phyloP scores from a whole-genome alignment of 2,113 vertebrate genomes.

The Prochilodus magdalenae region DNA sequence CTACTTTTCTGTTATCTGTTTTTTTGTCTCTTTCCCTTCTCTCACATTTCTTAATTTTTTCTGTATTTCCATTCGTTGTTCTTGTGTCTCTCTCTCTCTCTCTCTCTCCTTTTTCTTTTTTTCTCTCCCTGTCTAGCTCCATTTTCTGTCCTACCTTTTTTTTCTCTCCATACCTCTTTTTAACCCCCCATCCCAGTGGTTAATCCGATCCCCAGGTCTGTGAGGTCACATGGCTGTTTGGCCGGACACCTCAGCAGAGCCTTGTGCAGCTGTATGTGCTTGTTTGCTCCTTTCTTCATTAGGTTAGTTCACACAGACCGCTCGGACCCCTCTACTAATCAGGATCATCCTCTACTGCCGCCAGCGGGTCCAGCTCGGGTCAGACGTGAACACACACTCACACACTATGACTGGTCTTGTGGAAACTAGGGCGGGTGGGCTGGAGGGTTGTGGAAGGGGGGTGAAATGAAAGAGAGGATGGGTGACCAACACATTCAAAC shows the following conservation, averaged over 20 bases:
- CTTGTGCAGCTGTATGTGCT: conserved; percentile 9
- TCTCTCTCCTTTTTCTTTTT: not conserved
- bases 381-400: conserved; percentile 23
- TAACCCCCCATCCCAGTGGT: not conserved
- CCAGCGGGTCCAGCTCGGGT: conserved; percentile 10
- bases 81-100: no score
- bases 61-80: no score
- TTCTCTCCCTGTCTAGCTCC: not conserved
- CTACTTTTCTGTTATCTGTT: no score
- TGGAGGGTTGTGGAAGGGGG: not conserved
- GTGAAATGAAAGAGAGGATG: not conserved
- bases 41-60: no score
- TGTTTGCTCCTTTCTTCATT: conserved; percentile 38
- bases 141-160: not conserved
- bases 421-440: not conserved
- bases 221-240: conserved; percentile 32
- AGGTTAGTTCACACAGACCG: conserved; percentile 38
- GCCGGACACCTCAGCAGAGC: not conserved
- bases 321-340: conserved; percentile 32
- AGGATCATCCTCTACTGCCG: conserved; percentile 39
- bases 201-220: conserved; percentile 35
- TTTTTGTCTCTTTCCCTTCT: no score
- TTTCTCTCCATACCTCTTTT: no score
- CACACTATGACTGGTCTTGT: conserved; percentile 13
- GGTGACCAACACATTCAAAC: not conserved